Evolutionary conservation across 2,797 vertebrate genomes (phyloP), one percentile per base, ranked within the genome.

Genomic region (Odontamblyopus lacepedii): DNA sequence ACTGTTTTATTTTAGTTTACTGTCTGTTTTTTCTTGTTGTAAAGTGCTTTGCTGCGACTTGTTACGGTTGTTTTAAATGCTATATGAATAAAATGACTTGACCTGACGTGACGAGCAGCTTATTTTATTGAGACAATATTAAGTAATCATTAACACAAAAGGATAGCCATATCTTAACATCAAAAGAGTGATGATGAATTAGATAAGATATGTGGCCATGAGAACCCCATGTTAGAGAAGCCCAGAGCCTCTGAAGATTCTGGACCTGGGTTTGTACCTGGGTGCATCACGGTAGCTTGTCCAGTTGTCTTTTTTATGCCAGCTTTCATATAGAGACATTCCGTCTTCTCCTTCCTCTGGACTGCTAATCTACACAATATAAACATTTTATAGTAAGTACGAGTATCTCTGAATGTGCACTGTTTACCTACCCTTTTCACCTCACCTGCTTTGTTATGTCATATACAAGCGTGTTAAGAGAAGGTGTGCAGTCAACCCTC

Each of bases 401-500:
- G 13, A 26, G 15, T 16, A 27, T 38, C 35, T 38, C 35, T 38
- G 35, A 38, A 38, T 18, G 30, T 38, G 13, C 2, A 30, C 3
- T n/a, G 5, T 32, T 44, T 23, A 41, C 16, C 4, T 19, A 56
- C 23, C 13, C 16, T 65, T 30, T 41, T 30, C 62, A 61, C 38
- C 77, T 91, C 92, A 98, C 98, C 95, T 96, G 93, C 91, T 96
- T 98, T 16, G 97, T 97, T 84, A 99, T 77, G 71, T 92, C 91
- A 60, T 98, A 99, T 41, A 95, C 95, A 69, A 99, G 81, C 4
- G 92, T 94, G 81, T 97, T 93, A 77, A 99, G 92, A 69, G 97
- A 93, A 0, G 98, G 98, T 2, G 96, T 96, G 83, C 96, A 98
- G 84, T 99, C 97, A 11, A 98, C 94, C 85, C 97, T 94, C 76